Evolutionary conservation across 2,797 vertebrate genomes (phyloP).

Genomic region (Rhinichthys osculus): DNA sequence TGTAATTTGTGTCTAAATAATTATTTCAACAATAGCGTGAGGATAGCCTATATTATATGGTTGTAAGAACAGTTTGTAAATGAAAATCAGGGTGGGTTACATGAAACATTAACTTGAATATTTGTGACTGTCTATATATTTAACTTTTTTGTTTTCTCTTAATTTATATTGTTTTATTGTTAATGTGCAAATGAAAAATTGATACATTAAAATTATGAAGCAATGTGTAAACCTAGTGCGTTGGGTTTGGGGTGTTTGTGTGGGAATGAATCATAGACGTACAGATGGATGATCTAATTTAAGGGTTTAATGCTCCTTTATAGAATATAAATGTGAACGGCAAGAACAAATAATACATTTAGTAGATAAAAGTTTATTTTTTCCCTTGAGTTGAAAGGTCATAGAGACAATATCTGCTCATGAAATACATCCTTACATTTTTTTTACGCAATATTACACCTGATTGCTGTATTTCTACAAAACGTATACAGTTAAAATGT

Average conservation of each 20-base stretch:
- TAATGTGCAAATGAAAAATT: constrained; percentile 2
- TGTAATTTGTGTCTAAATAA: constrained; percentile 7
- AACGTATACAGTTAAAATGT: neutral
- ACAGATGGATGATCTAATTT: no score
- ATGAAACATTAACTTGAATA: neutral
- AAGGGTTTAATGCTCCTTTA: no score
- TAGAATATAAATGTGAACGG: no score
- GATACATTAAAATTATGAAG: constrained; percentile 43
- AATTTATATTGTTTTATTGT: constrained; percentile 5
- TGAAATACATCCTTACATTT: neutral
- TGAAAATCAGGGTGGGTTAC: neutral
- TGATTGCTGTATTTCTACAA: constrained; percentile 16
- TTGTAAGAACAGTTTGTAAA: constrained; percentile 7
- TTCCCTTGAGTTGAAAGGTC: neutral
- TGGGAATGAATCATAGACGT: no score
- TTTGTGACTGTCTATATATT: constrained; percentile 5
- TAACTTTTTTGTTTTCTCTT: neutral
- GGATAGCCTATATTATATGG: neutral
- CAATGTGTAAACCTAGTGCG: neutral
- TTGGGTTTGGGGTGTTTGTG: neutral
- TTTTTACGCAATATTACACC: neutral
- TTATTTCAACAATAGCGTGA: constrained; percentile 10
- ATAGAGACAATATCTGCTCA: neutral
- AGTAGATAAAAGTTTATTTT: constrained; percentile 14
- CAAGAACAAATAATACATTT: neutral